These are phyloP conservation scores for Pimpla rufipes DNA, from an alignment of 2,888 invertebrate species.

Conservation along the genomic window DNA sequence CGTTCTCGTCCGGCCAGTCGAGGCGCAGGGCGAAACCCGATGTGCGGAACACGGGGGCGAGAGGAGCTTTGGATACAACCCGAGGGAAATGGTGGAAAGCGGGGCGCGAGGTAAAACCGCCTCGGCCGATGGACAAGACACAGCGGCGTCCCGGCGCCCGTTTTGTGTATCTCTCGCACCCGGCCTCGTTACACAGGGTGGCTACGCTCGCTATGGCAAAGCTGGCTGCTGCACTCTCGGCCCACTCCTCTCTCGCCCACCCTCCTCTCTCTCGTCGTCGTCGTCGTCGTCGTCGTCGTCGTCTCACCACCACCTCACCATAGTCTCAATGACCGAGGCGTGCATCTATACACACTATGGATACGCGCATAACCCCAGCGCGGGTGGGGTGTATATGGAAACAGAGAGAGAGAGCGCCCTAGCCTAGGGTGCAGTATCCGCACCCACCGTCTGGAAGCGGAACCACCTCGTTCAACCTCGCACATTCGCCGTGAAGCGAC, in stretches of 20 bases:
- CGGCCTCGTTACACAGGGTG: constrained; percentile 31
- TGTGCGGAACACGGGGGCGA: too few species aligned
- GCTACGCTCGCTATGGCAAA: neutral
- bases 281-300: too few species aligned
- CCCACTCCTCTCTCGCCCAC: too few species aligned
- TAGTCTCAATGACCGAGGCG: constrained; percentile 40
- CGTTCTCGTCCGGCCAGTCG: too few species aligned
- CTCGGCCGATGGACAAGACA: constrained; percentile 30
- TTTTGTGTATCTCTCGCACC: constrained; percentile 43
- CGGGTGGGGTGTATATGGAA: constrained; percentile 8
- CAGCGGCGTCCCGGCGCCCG: constrained; percentile 51
- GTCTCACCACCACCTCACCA: constrained; percentile 43
- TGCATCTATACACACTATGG: constrained; percentile 12
- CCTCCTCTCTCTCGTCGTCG: too few species aligned
- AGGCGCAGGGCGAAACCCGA: too few species aligned
- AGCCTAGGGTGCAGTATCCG: constrained; percentile 62
- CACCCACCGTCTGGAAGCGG: constrained; percentile 42
- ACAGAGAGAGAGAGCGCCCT: too few species aligned
- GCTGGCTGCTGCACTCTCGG: constrained; percentile 37
- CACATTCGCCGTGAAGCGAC: constrained; percentile 47
- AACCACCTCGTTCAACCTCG: constrained; percentile 35
- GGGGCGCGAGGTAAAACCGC: too few species aligned
- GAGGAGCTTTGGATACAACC: too few species aligned
- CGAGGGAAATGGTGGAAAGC: too few species aligned
- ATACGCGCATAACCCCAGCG: constrained; percentile 23